Evolutionary conservation across 2,113 vertebrate species (phyloP), one percentile per base, ranked within the genome.

Genomic region (Promerops cafer): DNA sequence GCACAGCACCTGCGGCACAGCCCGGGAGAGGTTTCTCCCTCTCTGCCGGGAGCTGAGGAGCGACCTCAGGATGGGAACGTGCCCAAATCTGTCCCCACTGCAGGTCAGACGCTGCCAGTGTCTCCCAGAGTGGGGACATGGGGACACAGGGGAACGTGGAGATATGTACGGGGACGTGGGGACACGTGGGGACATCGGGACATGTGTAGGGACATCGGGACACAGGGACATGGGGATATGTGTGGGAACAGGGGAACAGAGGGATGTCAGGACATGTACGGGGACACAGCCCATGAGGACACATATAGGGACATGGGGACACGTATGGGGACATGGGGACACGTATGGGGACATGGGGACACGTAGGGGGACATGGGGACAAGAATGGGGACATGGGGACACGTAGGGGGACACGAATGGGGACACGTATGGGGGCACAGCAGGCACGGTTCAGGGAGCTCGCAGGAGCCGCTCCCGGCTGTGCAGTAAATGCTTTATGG

Each of bases 351-450:
- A 37, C 47, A 21, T 10, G 13, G 30, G 61, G 61, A 79, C 61
- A 37, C 7, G 6, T 18, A 44, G 44, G 44, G 44, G n/a, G n/a
- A n/a, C n/a, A 7, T 26, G 16, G 37, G 57, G 57, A n/a, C 44
- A 60, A n/a, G n/a, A n/a, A 6, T 12, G 20, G 23, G 24, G 53
- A n/a, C 31, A 10, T 10, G 13, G 30, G 61, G 61, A 79, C 61
- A 37, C 7, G 6, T 18, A 44, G 44, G 44, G 44, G n/a, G n/a
- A n/a, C n/a, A n/a, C n/a, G 44, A 17, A 7, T 26, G 16, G 37
- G 57, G 57, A n/a, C 44, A 60, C 7, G 5, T 24, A 1, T 28
- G 0, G 63, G 65, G 66, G 42, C 37, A 6, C 0, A 0, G n/a
- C 4, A 3, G 21, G 10, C 1, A 2, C 7, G 6, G 35, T 22